Evolutionary conservation across 2,797 vertebrate species (phyloP).

Genomic region (Syndactyla subalaris): DNA sequence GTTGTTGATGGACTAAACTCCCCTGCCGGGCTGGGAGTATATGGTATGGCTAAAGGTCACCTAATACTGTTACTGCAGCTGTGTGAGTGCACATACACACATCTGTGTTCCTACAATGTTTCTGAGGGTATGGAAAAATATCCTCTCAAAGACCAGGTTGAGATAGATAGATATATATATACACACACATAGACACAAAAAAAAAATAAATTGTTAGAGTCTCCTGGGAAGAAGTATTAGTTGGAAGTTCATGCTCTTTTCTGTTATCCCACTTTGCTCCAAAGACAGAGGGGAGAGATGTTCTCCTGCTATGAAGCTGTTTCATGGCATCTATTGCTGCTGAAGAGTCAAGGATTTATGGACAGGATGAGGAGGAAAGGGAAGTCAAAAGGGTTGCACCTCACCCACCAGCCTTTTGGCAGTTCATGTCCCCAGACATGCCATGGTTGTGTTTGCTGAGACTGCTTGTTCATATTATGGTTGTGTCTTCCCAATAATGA

Average conservation of each 20-base stretch:
- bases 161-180: neutral
- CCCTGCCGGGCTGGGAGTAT: neutral
- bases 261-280: neutral
- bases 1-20: neutral
- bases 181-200: neutral
- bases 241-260: neutral
- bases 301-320: neutral
- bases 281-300: neutral
- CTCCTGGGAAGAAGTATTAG: neutral
- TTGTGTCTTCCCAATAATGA: neutral
- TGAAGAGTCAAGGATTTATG: neutral
- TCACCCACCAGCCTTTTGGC: neutral
- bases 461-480: neutral
- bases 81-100: neutral
- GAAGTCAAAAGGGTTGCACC: neutral
- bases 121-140: neutral
- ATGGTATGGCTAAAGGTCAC: neutral
- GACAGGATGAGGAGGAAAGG: neutral
- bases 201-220: neutral
- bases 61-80: neutral
- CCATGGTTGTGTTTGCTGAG: neutral
- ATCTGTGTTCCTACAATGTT: neutral
- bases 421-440: rapidly evolving
- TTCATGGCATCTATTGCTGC: neutral
- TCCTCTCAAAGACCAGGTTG: neutral